Base-by-base conservation (phyloP, 37 sponge, comb jelly and placozoan genomes). In the Chondrilla cf. caribensis region DNA sequence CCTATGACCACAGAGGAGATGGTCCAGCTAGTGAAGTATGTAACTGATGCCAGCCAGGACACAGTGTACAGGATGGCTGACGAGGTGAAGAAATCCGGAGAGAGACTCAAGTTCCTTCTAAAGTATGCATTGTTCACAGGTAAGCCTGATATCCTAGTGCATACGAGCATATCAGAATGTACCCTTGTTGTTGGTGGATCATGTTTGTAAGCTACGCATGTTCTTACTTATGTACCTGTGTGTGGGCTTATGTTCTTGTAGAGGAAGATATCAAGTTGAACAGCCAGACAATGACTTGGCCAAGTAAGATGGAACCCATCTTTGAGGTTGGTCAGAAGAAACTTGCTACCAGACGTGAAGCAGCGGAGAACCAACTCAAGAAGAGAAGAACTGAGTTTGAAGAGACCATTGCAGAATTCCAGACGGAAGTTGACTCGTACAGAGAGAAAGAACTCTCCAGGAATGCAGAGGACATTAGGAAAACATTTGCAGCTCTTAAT, bases 181-280 rank as follows among this genome's bases (percentile, higher is more conserved):
- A n/a, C n/a, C n/a, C n/a, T n/a, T n/a, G n/a, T n/a, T n/a, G n/a
- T n/a, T n/a, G n/a, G n/a, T n/a, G n/a, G n/a, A n/a, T n/a, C n/a
- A n/a, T n/a, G n/a, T n/a, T n/a, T n/a, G n/a, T n/a, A n/a, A n/a
- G 15, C 24, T 25, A 14, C 7, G 58, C 18, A 54, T 17, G 22
- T 80, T 24, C 62, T 0, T 33, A 60, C 66, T 0, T 24, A 81
- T n/a, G 25, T 38, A 59, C 66, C 8, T 38, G 38, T 59, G 60
- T 6, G 9, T 59, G 60, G 22, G 60, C 25, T n/a, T n/a, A n/a
- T n/a, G n/a, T n/a, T n/a, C n/a, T n/a, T n/a, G n/a, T n/a, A 87
- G 96, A 93, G 58, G 99, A 98, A 80, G 99, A 98, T 58, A 84
- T 98, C 54, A 89, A 82, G 64, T 83, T 98, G 70, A 98, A 98